Evolutionary conservation across 2,888 invertebrate species (phyloP).

Genomic region (Sylvicola cinctus): DNA sequence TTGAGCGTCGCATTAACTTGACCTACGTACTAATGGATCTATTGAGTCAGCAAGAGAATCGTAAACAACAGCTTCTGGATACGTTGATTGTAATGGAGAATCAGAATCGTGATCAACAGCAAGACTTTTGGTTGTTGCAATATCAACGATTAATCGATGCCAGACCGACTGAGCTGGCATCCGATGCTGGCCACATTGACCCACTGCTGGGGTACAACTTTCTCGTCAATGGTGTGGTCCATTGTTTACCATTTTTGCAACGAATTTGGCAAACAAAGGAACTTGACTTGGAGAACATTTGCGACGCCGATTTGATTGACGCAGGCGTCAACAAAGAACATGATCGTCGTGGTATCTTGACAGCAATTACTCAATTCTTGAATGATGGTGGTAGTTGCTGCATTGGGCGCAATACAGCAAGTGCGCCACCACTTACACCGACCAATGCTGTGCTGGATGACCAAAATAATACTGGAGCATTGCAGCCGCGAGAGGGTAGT

Average conservation of each 20-base stretch:
- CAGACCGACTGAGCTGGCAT: slow-evolving; percentile 42
- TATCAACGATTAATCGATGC: slow-evolving; percentile 65
- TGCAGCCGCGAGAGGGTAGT: slow-evolving; percentile 15
- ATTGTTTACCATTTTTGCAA: slow-evolving; percentile 49
- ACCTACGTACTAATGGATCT: slow-evolving; percentile 45
- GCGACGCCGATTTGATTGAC: slow-evolving; percentile 31
- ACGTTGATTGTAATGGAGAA: slow-evolving; percentile 54
- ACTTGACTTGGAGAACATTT: slow-evolving; percentile 22
- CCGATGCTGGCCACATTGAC: slow-evolving; percentile 39
- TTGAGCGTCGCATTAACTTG: slow-evolving; percentile 43
- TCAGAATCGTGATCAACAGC: slow-evolving; percentile 26
- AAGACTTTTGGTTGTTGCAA: slow-evolving; percentile 56
- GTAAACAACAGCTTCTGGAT: slow-evolving; percentile 39
- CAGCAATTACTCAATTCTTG: slow-evolving; percentile 40
- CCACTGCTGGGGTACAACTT: slow-evolving; percentile 45
- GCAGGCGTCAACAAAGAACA: slow-evolving; percentile 32
- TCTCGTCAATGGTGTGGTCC: slow-evolving; percentile 48
- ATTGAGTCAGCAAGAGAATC: slow-evolving; percentile 41
- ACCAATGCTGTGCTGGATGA: background rate
- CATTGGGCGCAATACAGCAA: slow-evolving; percentile 1
- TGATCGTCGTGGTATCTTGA: slow-evolving; percentile 39
- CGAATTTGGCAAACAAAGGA: slow-evolving; percentile 12
- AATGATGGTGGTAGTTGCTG: slow-evolving; percentile 11
- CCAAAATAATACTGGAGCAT: slow-evolving; percentile 9
- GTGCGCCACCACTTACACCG: background rate